phyloP scores from a whole-genome alignment of 2,797 vertebrate genomes.

The Dryobates pubescens region DNA sequence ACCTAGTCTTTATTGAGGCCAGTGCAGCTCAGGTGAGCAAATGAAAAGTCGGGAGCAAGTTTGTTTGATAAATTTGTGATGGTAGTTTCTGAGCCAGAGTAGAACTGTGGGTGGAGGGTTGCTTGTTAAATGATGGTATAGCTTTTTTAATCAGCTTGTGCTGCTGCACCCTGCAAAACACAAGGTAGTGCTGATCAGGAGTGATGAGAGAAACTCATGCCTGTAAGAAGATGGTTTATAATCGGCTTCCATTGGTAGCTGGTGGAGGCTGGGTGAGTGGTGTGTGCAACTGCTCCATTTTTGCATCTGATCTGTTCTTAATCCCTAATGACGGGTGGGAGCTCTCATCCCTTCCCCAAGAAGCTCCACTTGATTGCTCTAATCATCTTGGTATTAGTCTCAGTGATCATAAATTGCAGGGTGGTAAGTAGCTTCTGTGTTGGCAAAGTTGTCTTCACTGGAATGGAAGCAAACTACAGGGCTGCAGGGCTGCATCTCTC shows the following conservation, averaged over 20 bases:
- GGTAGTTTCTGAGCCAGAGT: background rate
- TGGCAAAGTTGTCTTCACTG: background rate
- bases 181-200: background rate
- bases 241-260: background rate
- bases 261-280: background rate
- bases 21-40: background rate
- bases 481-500: background rate
- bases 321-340: constrained; percentile 30
- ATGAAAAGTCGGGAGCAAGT: background rate
- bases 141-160: background rate
- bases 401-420: background rate
- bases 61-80: background rate
- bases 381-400: constrained; percentile 45
- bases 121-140: background rate
- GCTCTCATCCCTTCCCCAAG: constrained; percentile 30
- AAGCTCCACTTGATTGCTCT: constrained; percentile 47
- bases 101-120: background rate
- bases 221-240: background rate
- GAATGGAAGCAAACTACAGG: background rate
- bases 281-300: background rate
- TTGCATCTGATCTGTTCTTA: constrained; percentile 43
- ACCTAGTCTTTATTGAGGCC: background rate
- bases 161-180: background rate
- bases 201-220: background rate
- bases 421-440: background rate